Evolutionary conservation across 1,140 invertebrate species (phyloP).

Genomic region (Ceratosolen solmsi): DNA sequence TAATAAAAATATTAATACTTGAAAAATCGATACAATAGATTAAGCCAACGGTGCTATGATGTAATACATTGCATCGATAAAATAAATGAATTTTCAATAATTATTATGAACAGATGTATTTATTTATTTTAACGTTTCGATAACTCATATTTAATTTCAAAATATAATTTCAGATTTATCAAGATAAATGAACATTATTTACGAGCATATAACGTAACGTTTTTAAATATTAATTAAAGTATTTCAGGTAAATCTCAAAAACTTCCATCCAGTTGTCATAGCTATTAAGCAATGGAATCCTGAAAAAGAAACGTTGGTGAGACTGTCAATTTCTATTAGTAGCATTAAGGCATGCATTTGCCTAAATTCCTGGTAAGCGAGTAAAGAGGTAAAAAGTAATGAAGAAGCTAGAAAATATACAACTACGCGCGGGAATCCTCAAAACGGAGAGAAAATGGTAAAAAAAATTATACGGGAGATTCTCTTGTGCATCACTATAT

Average conservation of each 20-base stretch:
- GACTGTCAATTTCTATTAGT: conserved; percentile 13
- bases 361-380: background rate
- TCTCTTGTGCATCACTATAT: conserved; percentile 52
- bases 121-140: conserved; percentile 2
- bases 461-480: conserved; percentile 50
- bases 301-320: background rate
- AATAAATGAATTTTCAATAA: conserved; percentile 22
- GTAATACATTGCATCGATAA: too few species aligned
- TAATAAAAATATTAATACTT: background rate
- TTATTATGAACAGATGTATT: background rate
- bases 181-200: conserved; percentile 1
- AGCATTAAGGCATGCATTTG: background rate
- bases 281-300: background rate
- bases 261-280: too few species aligned
- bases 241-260: background rate
- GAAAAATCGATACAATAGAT: background rate
- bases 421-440: background rate
- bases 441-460: background rate
- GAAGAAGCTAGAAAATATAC: background rate
- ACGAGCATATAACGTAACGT: background rate
- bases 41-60: too few species aligned
- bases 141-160: conserved; percentile 3
- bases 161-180: background rate
- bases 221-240: background rate
- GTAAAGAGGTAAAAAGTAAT: background rate